Percentiles rank a stretch among this genome's conserved stretches.
These are phyloP conservation scores for Bilobella aurantiaca DNA, from an alignment of 1,140 invertebrate genomes.

Conservation along the genomic window DNA sequence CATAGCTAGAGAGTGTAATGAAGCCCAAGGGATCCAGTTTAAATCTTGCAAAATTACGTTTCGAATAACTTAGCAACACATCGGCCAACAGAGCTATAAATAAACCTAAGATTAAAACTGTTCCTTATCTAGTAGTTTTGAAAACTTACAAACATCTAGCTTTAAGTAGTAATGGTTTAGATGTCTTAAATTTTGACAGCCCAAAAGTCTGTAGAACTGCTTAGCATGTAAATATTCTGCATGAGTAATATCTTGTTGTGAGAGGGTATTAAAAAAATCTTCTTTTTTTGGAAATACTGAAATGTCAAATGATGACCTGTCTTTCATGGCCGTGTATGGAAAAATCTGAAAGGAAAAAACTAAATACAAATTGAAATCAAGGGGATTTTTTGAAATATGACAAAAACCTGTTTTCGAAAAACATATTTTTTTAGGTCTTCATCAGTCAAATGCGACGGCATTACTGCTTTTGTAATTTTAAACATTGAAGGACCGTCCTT, in stretches of 20 bases:
- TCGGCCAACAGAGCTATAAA: background rate
- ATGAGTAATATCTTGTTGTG: background rate
- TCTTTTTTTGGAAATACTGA: background rate
- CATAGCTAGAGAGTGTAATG: background rate
- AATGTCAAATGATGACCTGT: background rate
- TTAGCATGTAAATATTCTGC: background rate
- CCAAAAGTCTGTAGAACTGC: background rate
- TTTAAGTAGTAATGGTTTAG: background rate
- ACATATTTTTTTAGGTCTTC: background rate
- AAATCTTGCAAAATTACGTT: background rate
- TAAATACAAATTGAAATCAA: too few relatives aligned
- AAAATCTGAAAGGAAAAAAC: too few relatives aligned
- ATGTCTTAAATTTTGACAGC: background rate
- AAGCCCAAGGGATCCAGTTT: background rate
- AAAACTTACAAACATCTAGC: background rate
- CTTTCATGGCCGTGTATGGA: background rate
- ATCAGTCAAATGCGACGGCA: background rate
- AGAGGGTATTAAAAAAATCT: background rate
- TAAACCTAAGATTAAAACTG: background rate
- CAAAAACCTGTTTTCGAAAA: background rate
- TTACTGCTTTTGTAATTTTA: background rate
- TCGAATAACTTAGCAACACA: background rate
- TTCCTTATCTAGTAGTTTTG: background rate
- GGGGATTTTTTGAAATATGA: too few relatives aligned
- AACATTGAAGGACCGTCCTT: background rate